Evolutionary conservation across 1,140 invertebrate species (phyloP), one percentile per base, ranked within the genome.

Genomic region (Anadara kagoshimensis): DNA sequence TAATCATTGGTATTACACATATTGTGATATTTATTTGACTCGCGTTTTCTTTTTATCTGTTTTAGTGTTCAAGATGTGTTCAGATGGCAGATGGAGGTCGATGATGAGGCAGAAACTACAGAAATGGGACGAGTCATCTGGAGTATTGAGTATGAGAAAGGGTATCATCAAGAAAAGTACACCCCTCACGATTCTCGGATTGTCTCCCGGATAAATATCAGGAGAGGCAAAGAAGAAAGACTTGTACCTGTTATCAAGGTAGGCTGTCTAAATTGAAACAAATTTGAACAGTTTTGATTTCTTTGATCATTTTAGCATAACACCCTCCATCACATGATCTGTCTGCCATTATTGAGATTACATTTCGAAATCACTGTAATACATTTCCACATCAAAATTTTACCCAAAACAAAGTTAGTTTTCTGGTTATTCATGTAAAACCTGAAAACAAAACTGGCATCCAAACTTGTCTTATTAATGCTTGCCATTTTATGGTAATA

Each of bases 181-280:
- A 91, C 78, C 89, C 90, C 82, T 83, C 87, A 73, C 87, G 49
- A 83, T 88, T 70, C 85, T 85, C 76, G 88, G 84, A 47, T 89
- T 87, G 11, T 88, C 82, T 89, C 69, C 90, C 92, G 65, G 91
- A 92, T 91, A 61, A 91, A 92, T 44, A 90, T 92, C 75, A 90
- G 92, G 78, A 93, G 89, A 86, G 92, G 91, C 51, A 96, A 98
- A 87, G 95, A 97, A 84, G 95, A 98, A 89, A 94, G 95, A 2
- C 95, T 98, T 36, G 91, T 98, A 29, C 96, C 96, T 8, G 97
- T 98, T 85, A 95, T 96, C 45, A 98, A 98, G 93, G 96, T 96
- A 90, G 89, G 83, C 26, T 49, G 63, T 58, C 7, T 36, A 36
- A 36, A 36, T 36, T 7, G 7, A 36, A 36, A 36, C 7, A 7